A percentile compares a stretch with the other conserved stretches of the same genome.
Evolutionary conservation across 1,140 invertebrate species (phyloP).

Genomic region (Aphis gossypii): DNA sequence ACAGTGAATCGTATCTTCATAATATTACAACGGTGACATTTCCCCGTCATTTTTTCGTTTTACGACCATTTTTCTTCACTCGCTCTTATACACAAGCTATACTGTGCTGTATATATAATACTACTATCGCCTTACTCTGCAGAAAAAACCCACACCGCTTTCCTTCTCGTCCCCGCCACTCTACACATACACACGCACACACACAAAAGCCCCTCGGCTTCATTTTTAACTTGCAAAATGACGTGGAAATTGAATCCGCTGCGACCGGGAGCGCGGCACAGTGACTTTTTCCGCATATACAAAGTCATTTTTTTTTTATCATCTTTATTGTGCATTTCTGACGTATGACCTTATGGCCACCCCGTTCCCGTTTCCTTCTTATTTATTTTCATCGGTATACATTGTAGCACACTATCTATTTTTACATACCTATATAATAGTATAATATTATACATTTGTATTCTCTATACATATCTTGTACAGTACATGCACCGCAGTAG

Average conservation of each 20-base stretch:
- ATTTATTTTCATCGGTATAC: neutral
- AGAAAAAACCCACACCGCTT: neutral
- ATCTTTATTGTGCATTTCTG: neutral
- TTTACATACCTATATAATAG: neutral
- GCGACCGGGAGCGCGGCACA: neutral
- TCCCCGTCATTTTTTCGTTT: slow-evolving; percentile 57
- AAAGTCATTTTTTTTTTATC: neutral
- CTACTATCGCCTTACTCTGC: slow-evolving; percentile 18
- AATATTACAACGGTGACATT: slow-evolving; percentile 57
- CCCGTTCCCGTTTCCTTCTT: neutral
- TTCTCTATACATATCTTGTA: neutral
- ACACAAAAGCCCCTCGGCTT: slow-evolving; percentile 30
- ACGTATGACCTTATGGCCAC: slow-evolving; percentile 1
- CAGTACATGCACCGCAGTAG: neutral
- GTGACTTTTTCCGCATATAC: slow-evolving; percentile 32
- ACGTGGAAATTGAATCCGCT: slow-evolving; percentile 55
- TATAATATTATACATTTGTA: slow-evolving; percentile 5
- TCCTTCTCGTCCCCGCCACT: neutral
- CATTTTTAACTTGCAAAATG: slow-evolving; percentile 55
- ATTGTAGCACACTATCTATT: slow-evolving; percentile 20
- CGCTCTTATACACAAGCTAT: neutral
- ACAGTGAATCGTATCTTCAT: slow-evolving; percentile 58
- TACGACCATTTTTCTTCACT: slow-evolving; percentile 57
- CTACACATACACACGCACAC: neutral
- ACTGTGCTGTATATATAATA: neutral